A percentile compares a stretch with the other conserved stretches of the same genome.
Evolutionary conservation across 2,797 vertebrate species (phyloP).

Genomic region (Fundulus diaphanus): DNA sequence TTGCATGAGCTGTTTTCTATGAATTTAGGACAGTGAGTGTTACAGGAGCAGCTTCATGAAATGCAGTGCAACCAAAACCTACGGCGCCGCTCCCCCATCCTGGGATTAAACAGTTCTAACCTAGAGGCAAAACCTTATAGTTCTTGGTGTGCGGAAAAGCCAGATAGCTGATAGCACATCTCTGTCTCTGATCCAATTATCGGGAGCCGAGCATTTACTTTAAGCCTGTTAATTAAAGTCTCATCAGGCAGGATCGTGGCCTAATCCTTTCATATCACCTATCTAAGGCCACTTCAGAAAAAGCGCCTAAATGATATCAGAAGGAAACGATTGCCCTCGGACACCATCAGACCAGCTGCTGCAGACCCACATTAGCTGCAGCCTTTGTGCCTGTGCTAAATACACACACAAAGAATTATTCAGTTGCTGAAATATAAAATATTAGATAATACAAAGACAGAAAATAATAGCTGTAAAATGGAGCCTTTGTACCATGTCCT

Average conservation of each 20-base stretch:
- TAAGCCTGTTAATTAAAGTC: constrained; percentile 83
- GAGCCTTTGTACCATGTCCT: neutral
- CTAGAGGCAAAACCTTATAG: constrained; percentile 72
- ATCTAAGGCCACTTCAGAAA: constrained; percentile 67
- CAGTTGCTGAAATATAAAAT: constrained; percentile 13
- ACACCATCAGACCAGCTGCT: constrained; percentile 31
- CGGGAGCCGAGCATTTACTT: constrained; percentile 79
- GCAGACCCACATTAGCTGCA: constrained; percentile 13
- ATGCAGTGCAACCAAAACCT: constrained; percentile 35
- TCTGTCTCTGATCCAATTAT: constrained; percentile 79
- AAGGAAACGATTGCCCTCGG: constrained; percentile 52
- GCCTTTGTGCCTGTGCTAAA: neutral
- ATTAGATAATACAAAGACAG: constrained; percentile 5
- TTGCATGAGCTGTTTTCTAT: neutral
- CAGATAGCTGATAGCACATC: constrained; percentile 81
- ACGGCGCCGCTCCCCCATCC: constrained; percentile 11
- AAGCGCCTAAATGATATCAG: constrained; percentile 62
- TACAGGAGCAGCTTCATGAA: constrained; percentile 56
- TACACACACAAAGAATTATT: constrained; percentile 15
- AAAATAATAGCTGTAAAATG: constrained; percentile 10
- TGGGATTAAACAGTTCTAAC: constrained; percentile 38
- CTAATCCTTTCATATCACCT: constrained; percentile 75
- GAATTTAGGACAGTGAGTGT: neutral
- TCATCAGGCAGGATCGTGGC: constrained; percentile 66
- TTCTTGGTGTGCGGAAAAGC: constrained; percentile 67